Evolutionary conservation across 2,113 vertebrate species (phyloP).

Genomic region (Callipepla squamata): DNA sequence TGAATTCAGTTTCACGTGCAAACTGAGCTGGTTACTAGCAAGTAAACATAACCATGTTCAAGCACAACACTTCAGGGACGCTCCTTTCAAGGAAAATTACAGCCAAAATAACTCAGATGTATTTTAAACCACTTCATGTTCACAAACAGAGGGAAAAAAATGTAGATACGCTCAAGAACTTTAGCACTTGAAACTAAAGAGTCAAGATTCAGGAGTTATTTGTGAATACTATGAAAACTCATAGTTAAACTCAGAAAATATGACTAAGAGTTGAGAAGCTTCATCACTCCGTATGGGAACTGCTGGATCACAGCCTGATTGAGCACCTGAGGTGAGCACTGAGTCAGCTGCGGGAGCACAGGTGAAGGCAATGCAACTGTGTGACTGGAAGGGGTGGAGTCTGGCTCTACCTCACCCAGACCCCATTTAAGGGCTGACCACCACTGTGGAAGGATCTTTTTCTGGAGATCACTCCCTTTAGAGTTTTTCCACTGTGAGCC

Average conservation of each 20-base stretch:
- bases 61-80: background rate
- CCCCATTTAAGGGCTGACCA: too few species aligned
- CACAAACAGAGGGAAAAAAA: background rate
- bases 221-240: background rate
- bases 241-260: background rate
- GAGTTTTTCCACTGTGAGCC: too few species aligned
- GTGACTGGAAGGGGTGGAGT: too few species aligned
- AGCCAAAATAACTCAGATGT: background rate
- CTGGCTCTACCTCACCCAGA: too few species aligned
- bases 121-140: background rate
- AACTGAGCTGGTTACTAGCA: background rate
- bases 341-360: too few species aligned
- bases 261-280: background rate
- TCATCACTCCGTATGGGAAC: background rate
- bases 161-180: background rate
- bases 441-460: too few species aligned
- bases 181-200: background rate
- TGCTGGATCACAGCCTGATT: too few species aligned
- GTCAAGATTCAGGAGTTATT: background rate
- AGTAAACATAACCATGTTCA: background rate
- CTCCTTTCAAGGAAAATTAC: background rate
- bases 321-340: too few species aligned
- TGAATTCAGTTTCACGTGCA: background rate
- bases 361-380: too few species aligned
- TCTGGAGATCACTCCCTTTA: too few species aligned